A percentile compares a stretch with the other conserved stretches of the same genome.
phyloP scores from a whole-genome alignment of 2,113 vertebrate genomes.

The Saiga tatarica region DNA sequence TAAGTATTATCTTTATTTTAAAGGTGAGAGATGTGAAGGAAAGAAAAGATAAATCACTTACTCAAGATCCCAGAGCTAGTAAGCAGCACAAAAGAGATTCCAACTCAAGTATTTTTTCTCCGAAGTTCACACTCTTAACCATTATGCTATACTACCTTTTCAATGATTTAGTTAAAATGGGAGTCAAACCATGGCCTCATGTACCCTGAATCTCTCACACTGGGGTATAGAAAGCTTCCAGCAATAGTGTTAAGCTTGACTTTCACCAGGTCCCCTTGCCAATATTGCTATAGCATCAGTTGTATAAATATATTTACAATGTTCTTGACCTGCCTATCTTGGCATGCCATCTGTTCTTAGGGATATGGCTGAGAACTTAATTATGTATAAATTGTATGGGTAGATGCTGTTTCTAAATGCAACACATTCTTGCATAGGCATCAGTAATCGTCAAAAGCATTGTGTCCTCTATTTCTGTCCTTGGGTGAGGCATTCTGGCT shows the following conservation, averaged over 20 bases:
- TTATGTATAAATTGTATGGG: not conserved
- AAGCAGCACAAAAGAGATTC: not conserved
- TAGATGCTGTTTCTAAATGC: constrained; percentile 43
- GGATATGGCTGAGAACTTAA: not conserved
- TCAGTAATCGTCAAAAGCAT: not conserved
- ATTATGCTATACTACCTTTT: not conserved
- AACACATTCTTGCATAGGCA: not conserved
- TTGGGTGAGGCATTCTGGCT: constrained; percentile 18
- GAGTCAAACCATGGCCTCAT: not conserved
- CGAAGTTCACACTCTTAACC: not conserved
- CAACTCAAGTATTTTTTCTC: not conserved
- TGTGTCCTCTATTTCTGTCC: constrained; percentile 48
- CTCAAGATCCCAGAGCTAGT: not conserved
- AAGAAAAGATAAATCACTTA: not conserved
- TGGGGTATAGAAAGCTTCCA: not conserved
- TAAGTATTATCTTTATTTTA: not conserved
- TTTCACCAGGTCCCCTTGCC: not conserved
- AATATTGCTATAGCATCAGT: not conserved
- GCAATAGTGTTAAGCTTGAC: not conserved
- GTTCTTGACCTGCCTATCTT: constrained; percentile 27
- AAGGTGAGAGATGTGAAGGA: not conserved
- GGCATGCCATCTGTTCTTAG: constrained; percentile 37
- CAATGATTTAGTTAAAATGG: not conserved
- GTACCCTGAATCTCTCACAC: not conserved
- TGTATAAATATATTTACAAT: constrained; percentile 14